Evolutionary conservation across 2,113 vertebrate genomes (phyloP), one percentile per base, ranked within the genome.

Genomic region (Tetraodon nigroviridis): DNA sequence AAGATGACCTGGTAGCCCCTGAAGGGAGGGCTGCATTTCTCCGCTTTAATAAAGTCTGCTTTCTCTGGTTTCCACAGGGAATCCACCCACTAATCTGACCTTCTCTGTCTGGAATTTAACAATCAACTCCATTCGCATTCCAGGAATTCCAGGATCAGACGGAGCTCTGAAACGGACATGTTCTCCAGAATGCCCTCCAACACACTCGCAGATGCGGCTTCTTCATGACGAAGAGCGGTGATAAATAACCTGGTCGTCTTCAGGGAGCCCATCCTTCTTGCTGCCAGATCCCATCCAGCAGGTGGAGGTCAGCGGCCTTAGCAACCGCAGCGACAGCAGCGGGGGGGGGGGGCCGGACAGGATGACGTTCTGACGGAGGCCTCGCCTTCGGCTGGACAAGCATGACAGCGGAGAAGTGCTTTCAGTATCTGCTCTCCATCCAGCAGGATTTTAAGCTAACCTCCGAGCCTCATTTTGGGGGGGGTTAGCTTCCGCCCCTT

Each of bases 121-220:
- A 2, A 53, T 67, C 19, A 71, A 62, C 49, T 66, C 40, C 42
- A 62, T 51, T 42, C 60, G 63, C 79, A 84, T 87, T 85, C 85
- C 85, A 60, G 46, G 54, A 58, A 85, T 87, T 85, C 83, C 83
- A 59, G 14, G 42, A 76, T 15, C 69, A 18, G 66, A n/a, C 50
- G 67, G 67, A 76, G 21, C 40, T 66, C 66, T 67, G 37, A 78
- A 78, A 47, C 57, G 17, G 71, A 76, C 73, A 76, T 55, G 69
- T 77, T 47, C 67, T 61, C 72, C 71, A 68, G 12, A 55, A 67
- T 71, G 76, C 69, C 20, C 27, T 63, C 15, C 22, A 21, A 40
- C 47, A 7, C 66, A 20, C 8, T 8, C 24, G 45, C 27, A 4
- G 27, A 19, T 51, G 2, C 48, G 6, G n/a, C n/a, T n/a, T n/a